phyloP scores from a whole-genome alignment of 2,113 vertebrate species.

The Phrynocephalus versicolor region DNA sequence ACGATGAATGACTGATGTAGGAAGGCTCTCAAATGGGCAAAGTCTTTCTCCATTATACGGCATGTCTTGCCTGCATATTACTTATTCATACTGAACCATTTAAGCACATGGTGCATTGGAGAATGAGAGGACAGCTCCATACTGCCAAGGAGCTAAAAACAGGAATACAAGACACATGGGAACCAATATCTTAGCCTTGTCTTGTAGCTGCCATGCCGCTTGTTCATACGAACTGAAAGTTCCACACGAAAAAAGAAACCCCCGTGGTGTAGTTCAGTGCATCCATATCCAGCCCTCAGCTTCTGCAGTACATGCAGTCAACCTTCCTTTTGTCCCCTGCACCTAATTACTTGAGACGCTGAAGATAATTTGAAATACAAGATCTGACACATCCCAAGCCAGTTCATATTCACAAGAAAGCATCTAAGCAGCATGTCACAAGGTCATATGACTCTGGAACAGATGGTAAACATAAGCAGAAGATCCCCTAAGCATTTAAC shows the following conservation, averaged over 20 bases:
- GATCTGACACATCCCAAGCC: background rate
- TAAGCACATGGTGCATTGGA: background rate
- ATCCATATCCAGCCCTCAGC: background rate
- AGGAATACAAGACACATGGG: background rate
- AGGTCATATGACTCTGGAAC: background rate
- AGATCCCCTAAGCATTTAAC: background rate
- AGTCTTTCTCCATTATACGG: background rate
- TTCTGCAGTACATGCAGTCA: background rate
- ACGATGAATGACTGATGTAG: background rate
- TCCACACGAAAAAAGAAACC: background rate
- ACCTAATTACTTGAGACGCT: background rate
- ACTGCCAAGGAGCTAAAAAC: background rate
- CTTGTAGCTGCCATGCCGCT: background rate
- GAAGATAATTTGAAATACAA: background rate
- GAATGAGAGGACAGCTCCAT: background rate
- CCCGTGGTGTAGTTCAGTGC: background rate
- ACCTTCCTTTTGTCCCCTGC: background rate
- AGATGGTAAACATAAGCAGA: background rate
- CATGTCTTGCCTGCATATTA: background rate
- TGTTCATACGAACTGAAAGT: background rate
- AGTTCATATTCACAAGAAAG: background rate
- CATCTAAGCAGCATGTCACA: background rate
- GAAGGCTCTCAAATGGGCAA: background rate
- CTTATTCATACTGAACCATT: background rate
- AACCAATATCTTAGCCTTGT: background rate